Evolutionary conservation across 2,113 vertebrate species (phyloP).

Genomic region (Irena cyanogastra): DNA sequence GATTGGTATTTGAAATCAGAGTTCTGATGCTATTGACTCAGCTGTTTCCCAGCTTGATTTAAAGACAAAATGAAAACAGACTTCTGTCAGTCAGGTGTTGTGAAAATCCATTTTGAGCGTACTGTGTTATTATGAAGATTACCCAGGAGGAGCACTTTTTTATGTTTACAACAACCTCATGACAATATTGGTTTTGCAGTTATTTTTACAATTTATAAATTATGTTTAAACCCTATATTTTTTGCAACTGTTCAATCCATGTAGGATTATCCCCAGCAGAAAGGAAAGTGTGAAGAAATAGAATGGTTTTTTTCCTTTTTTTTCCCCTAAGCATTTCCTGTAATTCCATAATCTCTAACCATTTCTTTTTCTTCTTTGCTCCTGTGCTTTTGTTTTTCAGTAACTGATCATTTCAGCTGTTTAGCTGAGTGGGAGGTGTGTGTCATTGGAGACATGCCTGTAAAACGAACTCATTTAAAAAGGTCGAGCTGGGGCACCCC

Average conservation of each 20-base stretch:
- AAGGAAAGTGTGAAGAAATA: background rate
- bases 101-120: background rate
- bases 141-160: background rate
- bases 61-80: background rate
- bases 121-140: background rate
- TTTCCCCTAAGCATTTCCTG: background rate
- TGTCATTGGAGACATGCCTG: background rate
- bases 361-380: background rate
- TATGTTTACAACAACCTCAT: background rate
- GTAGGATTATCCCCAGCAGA: background rate
- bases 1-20: background rate
- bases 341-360: background rate
- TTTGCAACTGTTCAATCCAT: background rate
- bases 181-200: background rate
- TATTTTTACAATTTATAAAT: background rate
- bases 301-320: accelerated
- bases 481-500: background rate
- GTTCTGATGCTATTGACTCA: background rate
- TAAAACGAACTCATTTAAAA: background rate
- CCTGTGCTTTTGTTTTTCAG: background rate
- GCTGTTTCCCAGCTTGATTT: background rate
- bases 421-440: background rate
- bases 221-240: background rate
- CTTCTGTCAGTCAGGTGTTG: background rate
- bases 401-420: background rate